phyloP scores from a whole-genome alignment of 2,888 invertebrate genomes.

The Harpalus rubripes region DNA sequence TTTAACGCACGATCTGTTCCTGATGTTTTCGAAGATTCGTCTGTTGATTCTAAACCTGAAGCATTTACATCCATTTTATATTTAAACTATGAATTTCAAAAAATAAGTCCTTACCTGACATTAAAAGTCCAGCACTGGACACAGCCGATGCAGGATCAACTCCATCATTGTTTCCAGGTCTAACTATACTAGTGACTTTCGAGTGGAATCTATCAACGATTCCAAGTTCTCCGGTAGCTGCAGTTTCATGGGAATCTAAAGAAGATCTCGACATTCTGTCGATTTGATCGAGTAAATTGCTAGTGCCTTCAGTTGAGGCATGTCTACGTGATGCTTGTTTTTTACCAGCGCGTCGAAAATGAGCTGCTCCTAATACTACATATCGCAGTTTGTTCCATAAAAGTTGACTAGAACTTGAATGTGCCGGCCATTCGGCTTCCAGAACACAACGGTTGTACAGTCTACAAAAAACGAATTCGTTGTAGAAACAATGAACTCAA shows the following conservation, averaged over 20 bases:
- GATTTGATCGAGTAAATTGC: conserved; percentile 74
- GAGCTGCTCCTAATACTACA: conserved; percentile 93
- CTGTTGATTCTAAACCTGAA: conserved; percentile 45
- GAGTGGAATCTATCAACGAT: conserved; percentile 81
- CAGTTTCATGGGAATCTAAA: conserved; percentile 76
- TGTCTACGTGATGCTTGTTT: conserved; percentile 80
- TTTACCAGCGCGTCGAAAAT: conserved; percentile 90
- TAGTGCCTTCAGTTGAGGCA: conserved; percentile 77
- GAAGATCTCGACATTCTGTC: conserved; percentile 76
- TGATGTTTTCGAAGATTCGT: conserved; percentile 33
- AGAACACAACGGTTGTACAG: conserved; percentile 90
- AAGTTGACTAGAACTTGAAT: conserved; percentile 86
- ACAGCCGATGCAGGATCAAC: conserved; percentile 74
- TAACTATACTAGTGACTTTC: conserved; percentile 83
- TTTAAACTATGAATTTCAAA: too few relatives aligned
- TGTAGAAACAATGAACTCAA: too few relatives aligned
- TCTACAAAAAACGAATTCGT: conserved; percentile 68
- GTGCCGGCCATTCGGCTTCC: conserved; percentile 94
- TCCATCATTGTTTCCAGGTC: conserved; percentile 71
- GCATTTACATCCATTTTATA: not conserved
- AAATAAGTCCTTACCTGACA: conserved; percentile 74
- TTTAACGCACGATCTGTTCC: conserved; percentile 68
- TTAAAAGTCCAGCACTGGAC: conserved; percentile 80
- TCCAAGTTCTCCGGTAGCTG: conserved; percentile 66
- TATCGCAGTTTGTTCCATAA: conserved; percentile 97